Evolutionary conservation across 2,888 invertebrate species (phyloP), one percentile per base, ranked within the genome.

Genomic region (Nebria brevicollis): DNA sequence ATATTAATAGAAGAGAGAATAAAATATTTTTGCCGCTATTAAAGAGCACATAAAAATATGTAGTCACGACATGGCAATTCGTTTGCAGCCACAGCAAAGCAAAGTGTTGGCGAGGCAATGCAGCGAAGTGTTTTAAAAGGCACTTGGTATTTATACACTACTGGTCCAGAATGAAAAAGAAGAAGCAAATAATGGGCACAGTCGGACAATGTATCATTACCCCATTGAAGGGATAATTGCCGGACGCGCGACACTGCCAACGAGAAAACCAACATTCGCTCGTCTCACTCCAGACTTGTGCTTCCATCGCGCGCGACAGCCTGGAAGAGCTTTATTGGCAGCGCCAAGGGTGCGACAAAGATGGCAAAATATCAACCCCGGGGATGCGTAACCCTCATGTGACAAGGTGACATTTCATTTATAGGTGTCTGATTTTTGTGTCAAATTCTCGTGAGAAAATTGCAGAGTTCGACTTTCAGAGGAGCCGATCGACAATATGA

Each of bases 391-490:
- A 25, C 82, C 82, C 83, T 77, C 81, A 82, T 82, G 72, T 77
- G 82, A 77, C 82, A 82, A 82, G 81, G 82, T 85, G 85, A 85
- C 85, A 83, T 85, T 85, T 85, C 85, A 85, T 85, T 85, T 85
- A 85, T 84, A 85, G 84, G 82, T 82, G 83, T 82, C 84, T 84
- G 84, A 85, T 84, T 85, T 85, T 83, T 84, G 83, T 84, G 84
- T 84, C 84, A 85, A 85, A 85, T 84, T 84, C 84, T 84, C 83
- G 82, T 77, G 81, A 75, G 84, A 84, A 83, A 83, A 84, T 77
- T 77, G 77, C 77, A 77, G 42, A 66, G 41, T 66, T 76, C 66
- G 75, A 25, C 75, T 65, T 75, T 65, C 26, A n/a, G 66, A 66
- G 34, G 34, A 76, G 76, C 66, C 66, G 66, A 76, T 76, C 34